phyloP scores from a whole-genome alignment of 2,888 invertebrate species.

The Venusia cambrica region DNA sequence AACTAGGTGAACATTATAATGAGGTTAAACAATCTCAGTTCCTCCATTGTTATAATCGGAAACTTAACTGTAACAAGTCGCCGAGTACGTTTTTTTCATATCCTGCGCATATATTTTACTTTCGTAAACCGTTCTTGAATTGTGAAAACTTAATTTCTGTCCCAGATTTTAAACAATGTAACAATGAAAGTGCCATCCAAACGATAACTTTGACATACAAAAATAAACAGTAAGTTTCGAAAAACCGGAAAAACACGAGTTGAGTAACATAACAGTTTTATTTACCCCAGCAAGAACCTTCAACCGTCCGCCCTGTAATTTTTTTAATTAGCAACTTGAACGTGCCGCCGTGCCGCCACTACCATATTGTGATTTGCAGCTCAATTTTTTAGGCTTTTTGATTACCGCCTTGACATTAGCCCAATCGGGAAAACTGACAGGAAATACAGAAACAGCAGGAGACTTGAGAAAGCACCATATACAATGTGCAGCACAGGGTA shows the following conservation, averaged over 20 bases:
- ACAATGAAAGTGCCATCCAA: slow-evolving; percentile 16
- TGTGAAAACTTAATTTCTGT: slow-evolving; percentile 16
- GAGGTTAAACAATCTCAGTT: slow-evolving; percentile 13
- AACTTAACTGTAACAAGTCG: slow-evolving; percentile 12
- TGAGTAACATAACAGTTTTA: slow-evolving; percentile 14
- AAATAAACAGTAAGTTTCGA: slow-evolving; percentile 8
- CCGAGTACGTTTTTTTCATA: slow-evolving; percentile 4
- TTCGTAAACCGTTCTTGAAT: slow-evolving; percentile 14
- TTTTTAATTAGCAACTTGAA: slow-evolving; percentile 18
- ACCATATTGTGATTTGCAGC: slow-evolving; percentile 20
- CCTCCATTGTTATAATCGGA: slow-evolving; percentile 14
- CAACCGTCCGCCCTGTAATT: slow-evolving; percentile 22
- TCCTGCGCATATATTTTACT: slow-evolving; percentile 6
- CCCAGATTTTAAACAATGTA: slow-evolving; percentile 19
- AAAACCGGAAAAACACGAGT: slow-evolving; percentile 20
- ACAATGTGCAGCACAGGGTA: neutral
- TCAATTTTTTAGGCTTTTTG: slow-evolving; percentile 22
- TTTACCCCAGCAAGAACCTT: slow-evolving; percentile 23
- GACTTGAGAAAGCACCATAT: slow-evolving; percentile 10
- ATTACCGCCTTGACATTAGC: slow-evolving; percentile 23
- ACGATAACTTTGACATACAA: slow-evolving; percentile 13
- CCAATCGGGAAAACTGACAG: slow-evolving; percentile 21
- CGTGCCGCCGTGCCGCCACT: slow-evolving; percentile 5
- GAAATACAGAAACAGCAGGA: slow-evolving; percentile 19
- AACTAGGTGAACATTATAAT: slow-evolving; percentile 11